A percentile compares a stretch with the other conserved stretches of the same genome.
phyloP scores from a whole-genome alignment of 2,888 invertebrate genomes.

The Ceriagrion tenellum region DNA sequence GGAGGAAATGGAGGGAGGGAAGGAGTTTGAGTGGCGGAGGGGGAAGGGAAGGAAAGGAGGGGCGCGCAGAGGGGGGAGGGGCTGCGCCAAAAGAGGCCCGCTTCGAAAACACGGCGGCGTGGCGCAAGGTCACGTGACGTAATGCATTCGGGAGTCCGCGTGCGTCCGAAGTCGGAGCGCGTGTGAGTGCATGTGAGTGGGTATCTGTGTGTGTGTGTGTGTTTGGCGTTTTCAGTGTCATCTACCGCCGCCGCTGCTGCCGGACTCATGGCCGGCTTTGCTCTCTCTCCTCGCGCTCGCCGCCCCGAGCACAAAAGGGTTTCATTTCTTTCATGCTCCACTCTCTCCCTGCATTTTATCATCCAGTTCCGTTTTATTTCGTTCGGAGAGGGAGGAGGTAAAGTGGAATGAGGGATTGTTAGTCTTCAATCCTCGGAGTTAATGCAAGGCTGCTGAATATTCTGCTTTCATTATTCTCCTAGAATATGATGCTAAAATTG shows the following conservation, averaged over 20 bases:
- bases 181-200: no score
- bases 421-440: no score
- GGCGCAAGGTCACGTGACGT: slow-evolving; percentile 64
- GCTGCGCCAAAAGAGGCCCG: slow-evolving; percentile 46
- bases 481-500: no score
- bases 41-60: neutral
- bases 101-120: slow-evolving; percentile 6
- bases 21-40: no score
- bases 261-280: neutral
- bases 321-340: neutral
- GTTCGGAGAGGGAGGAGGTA: no score
- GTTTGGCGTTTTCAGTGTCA: neutral
- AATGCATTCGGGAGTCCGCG: slow-evolving; percentile 7
- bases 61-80: neutral
- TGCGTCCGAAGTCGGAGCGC: slow-evolving; percentile 30
- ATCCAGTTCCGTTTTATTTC: no score
- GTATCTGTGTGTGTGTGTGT: neutral
- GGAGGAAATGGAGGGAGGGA: neutral
- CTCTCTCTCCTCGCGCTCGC: neutral
- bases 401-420: no score
- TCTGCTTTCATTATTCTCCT: no score
- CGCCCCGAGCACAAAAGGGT: neutral
- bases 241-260: neutral
- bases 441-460: no score
- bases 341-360: no score